Percentiles rank a stretch among this genome's conserved stretches.
Evolutionary conservation across 1,140 invertebrate species (phyloP).

Genomic region (Aphidius ervi): DNA sequence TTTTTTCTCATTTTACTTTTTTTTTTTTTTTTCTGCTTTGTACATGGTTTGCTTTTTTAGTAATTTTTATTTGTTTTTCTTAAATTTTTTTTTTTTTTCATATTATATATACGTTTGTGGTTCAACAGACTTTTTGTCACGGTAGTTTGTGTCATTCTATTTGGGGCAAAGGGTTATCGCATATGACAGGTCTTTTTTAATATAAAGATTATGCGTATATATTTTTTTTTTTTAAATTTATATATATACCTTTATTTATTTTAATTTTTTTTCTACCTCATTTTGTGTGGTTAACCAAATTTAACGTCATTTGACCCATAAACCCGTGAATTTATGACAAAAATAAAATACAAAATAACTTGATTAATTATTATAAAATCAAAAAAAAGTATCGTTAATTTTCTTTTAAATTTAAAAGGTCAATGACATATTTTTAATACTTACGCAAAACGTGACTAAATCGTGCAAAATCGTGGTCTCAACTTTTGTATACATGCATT

Average conservation of each 20-base stretch:
- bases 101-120: background rate
- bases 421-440: too few species aligned
- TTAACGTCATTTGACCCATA: background rate
- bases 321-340: too few species aligned
- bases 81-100: conserved; percentile 4
- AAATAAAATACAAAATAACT: too few species aligned
- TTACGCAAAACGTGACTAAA: too few species aligned
- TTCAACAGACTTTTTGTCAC: conserved; percentile 20
- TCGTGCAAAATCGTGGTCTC: too few species aligned
- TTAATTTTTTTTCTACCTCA: background rate
- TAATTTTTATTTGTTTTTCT: background rate
- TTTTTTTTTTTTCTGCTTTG: background rate
- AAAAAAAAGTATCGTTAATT: too few species aligned
- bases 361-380: too few species aligned
- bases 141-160: conserved; percentile 16
- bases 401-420: too few species aligned
- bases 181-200: background rate
- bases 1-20: background rate
- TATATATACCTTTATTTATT: background rate
- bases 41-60: background rate
- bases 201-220: background rate
- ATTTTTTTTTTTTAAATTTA: background rate
- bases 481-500: too few species aligned
- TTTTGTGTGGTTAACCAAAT: background rate
- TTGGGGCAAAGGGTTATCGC: conserved; percentile 17